Evolutionary conservation across 2,797 vertebrate genomes (phyloP).

Genomic region (Coregonus ussuriensis): DNA sequence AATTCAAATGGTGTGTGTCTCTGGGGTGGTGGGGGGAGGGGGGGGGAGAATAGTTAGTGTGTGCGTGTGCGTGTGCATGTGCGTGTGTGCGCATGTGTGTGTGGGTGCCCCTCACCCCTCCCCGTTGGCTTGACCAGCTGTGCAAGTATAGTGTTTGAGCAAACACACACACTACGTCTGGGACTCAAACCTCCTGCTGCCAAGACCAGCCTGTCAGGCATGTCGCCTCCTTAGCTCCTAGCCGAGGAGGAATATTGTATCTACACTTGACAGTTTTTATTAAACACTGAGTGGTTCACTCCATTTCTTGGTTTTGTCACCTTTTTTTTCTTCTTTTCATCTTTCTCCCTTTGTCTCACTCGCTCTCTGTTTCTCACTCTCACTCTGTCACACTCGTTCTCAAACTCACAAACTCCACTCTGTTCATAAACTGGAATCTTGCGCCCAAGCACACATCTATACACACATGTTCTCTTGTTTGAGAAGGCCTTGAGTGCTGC

Average conservation of each 20-base stretch:
- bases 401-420: background rate
- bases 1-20: constrained; percentile 43
- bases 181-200: constrained; percentile 1
- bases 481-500: constrained; percentile 38
- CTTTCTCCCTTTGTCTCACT: background rate
- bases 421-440: background rate
- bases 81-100: too few relatives aligned
- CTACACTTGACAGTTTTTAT: constrained; percentile 21
- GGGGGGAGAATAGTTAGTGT: too few relatives aligned
- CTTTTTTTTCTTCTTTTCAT: background rate
- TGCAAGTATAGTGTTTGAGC: constrained; percentile 9
- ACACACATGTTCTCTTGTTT: constrained; percentile 27
- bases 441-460: too few relatives aligned
- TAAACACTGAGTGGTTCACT: constrained; percentile 5
- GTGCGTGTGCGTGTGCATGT: too few relatives aligned
- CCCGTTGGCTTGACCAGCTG: constrained; percentile 7
- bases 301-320: background rate
- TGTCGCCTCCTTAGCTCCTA: constrained; percentile 14
- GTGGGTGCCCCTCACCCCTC: background rate
- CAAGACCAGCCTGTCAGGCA: constrained; percentile 18
- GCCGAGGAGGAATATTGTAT: constrained; percentile 4
- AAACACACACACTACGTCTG: constrained; percentile 7
- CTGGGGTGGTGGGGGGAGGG: too few relatives aligned
- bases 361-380: background rate
- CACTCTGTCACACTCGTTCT: background rate